Evolutionary conservation across 2,797 vertebrate species (phyloP).

Genomic region (Muraenolepis orangiensis): DNA sequence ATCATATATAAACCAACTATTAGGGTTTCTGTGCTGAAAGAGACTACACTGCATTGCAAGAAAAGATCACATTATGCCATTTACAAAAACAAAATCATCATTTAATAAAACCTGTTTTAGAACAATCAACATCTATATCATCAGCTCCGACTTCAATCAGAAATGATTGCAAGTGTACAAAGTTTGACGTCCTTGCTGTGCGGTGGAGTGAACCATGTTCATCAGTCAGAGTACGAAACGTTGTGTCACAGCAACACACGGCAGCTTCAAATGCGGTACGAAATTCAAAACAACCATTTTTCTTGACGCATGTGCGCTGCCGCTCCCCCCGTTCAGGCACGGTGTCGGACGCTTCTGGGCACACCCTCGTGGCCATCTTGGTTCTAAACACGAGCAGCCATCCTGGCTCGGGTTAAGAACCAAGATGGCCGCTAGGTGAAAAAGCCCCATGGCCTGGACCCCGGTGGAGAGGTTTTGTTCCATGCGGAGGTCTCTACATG

Average conservation of each 20-base stretch:
- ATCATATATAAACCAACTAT: not conserved
- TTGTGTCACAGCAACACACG: not conserved
- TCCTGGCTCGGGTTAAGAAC: not conserved
- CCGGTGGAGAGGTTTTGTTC: not conserved
- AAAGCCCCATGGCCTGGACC: not conserved
- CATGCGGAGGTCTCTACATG: constrained; percentile 74
- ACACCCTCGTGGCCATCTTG: not conserved
- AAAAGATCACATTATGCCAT: not conserved
- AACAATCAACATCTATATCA: not conserved
- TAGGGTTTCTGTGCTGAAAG: not conserved
- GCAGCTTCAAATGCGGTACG: not conserved
- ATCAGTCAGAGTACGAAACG: not conserved
- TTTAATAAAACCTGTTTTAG: not conserved
- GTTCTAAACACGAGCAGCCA: not conserved
- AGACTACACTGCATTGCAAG: not conserved
- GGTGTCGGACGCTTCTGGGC: not conserved
- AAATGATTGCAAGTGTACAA: not conserved
- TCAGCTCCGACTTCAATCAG: not conserved
- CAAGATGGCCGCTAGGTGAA: not conserved
- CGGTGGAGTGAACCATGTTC: not conserved
- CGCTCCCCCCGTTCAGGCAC: not conserved
- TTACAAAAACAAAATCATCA: not conserved
- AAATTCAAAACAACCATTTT: not conserved
- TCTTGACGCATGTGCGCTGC: not conserved
- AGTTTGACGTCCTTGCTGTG: not conserved